Evolutionary conservation across 2,797 vertebrate species (phyloP).

Genomic region (Meda fulgida): DNA sequence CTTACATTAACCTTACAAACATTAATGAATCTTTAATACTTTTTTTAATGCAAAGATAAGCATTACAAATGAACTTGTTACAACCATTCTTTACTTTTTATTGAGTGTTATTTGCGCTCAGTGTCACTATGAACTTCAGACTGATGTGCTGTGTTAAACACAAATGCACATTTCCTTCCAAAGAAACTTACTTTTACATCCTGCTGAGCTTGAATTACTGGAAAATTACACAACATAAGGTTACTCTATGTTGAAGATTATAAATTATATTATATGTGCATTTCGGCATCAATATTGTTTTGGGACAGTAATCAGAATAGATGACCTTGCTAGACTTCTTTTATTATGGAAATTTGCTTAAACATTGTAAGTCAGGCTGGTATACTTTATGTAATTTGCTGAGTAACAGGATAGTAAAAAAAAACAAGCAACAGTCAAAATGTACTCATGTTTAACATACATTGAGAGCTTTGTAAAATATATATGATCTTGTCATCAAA

Average conservation of each 20-base stretch:
- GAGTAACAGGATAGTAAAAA: background rate
- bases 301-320: background rate
- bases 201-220: constrained; percentile 1
- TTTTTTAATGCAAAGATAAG: background rate
- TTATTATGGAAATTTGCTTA: background rate
- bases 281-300: background rate
- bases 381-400: background rate
- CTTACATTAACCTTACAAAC: too few species aligned
- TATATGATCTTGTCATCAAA: background rate
- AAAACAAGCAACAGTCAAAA: background rate
- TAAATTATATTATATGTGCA: background rate
- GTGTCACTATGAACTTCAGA: background rate
- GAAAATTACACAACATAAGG: background rate
- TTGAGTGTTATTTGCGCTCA: background rate
- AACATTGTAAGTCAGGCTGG: background rate
- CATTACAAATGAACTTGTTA: background rate
- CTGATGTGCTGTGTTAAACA: background rate
- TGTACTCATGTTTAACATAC: background rate
- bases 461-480: background rate
- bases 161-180: background rate
- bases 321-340: background rate
- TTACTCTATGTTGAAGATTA: background rate
- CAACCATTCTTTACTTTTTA: background rate
- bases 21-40: background rate
- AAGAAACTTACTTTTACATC: background rate